Percentiles rank a stretch among this genome's conserved stretches.
Evolutionary conservation across 1,140 invertebrate species (phyloP).

Genomic region (Zaprionus vittiger): DNA sequence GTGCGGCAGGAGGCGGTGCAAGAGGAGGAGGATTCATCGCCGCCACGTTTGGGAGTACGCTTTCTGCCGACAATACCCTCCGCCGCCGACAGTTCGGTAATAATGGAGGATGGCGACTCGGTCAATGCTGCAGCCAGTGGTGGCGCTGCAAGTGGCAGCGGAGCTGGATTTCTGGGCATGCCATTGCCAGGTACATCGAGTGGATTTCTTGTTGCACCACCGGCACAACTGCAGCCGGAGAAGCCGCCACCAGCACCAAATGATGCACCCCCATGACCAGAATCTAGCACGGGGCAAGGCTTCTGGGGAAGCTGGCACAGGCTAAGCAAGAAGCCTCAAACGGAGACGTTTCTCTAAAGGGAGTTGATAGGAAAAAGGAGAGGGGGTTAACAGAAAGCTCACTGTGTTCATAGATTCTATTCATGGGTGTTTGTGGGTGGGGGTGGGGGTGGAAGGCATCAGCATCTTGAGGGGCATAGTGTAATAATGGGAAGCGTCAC

Average conservation of each 20-base stretch:
- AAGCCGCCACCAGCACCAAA: constrained; percentile 72
- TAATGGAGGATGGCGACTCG: constrained; percentile 88
- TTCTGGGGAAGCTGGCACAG: constrained; percentile 58
- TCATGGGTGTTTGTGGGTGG: constrained; percentile 5
- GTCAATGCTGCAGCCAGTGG: constrained; percentile 39
- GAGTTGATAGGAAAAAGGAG: background rate
- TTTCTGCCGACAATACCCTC: constrained; percentile 92
- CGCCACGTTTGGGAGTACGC: constrained; percentile 87
- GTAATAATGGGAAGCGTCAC: constrained; percentile 22
- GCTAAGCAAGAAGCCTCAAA: constrained; percentile 15
- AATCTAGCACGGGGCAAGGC: background rate
- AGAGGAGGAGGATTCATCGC: constrained; percentile 89
- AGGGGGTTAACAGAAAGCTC: constrained; percentile 60
- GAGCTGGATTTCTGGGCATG: constrained; percentile 61
- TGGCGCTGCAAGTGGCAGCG: constrained; percentile 8
- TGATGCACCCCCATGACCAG: constrained; percentile 69
- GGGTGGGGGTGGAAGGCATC: background rate
- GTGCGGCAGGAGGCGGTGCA: constrained; percentile 91
- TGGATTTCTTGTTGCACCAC: constrained; percentile 62
- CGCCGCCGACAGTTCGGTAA: constrained; percentile 91
- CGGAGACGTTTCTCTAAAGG: constrained; percentile 59
- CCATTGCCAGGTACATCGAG: constrained; percentile 67
- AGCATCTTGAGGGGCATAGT: constrained; percentile 29
- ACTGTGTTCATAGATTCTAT: constrained; percentile 78
- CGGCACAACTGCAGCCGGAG: constrained; percentile 50